Evolutionary conservation across 2,113 vertebrate species (phyloP).

Genomic region (Puma concolor): DNA sequence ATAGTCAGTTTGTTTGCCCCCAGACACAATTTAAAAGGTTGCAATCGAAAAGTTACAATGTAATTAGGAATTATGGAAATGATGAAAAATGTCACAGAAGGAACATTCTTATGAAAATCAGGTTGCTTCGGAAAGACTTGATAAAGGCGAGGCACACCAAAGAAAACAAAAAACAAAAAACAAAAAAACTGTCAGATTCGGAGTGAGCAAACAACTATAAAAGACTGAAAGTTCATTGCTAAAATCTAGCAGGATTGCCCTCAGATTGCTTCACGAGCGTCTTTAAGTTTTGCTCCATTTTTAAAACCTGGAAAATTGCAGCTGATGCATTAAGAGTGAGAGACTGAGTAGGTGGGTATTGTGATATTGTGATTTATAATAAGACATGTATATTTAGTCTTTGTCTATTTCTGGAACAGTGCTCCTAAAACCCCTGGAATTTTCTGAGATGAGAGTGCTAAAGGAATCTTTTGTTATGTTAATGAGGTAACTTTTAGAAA

Average conservation of each 20-base stretch:
- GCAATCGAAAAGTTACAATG: not conserved
- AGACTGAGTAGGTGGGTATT: not conserved
- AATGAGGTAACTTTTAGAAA: not conserved
- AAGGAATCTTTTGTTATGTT: not conserved
- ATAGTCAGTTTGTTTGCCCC: not conserved
- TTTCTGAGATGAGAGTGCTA: not conserved
- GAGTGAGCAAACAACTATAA: not conserved
- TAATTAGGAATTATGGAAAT: not conserved
- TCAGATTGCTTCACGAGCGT: not conserved
- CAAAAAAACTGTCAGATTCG: not conserved
- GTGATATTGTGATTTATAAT: not conserved
- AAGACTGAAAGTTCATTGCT: conserved; percentile 15
- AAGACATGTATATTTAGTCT: not conserved
- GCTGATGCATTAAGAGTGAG: not conserved
- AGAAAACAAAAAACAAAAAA: not conserved
- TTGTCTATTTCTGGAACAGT: not conserved
- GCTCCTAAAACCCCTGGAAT: not conserved
- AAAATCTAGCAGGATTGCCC: not conserved
- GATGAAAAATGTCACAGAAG: not conserved
- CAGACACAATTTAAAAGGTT: not conserved
- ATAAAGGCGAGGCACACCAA: not conserved
- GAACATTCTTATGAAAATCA: not conserved
- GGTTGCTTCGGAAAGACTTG: conserved; percentile 27
- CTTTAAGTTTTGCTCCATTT: not conserved
- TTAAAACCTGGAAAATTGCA: conserved; percentile 13